Conservation (phyloP, 1,140 invertebrate genomes). For the Charaxes varanes region DNA sequence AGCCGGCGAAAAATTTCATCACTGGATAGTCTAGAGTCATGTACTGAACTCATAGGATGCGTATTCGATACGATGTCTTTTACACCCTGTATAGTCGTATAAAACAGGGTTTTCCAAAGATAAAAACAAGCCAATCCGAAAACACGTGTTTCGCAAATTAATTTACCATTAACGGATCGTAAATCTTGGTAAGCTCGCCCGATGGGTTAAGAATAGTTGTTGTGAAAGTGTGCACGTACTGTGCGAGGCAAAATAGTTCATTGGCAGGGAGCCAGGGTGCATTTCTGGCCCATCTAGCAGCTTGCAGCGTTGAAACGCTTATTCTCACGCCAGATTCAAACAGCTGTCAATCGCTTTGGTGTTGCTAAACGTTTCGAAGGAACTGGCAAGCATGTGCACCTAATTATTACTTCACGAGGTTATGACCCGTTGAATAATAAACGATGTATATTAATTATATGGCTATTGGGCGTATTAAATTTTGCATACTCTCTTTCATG, state of each 20-base stretch:
- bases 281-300: conserved; percentile 8
- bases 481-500: too few relatives aligned
- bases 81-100: too few relatives aligned
- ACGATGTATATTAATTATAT: too few relatives aligned
- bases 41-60: too few relatives aligned
- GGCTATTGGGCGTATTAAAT: too few relatives aligned
- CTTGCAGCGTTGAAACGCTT: conserved; percentile 10
- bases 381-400: conserved; percentile 10
- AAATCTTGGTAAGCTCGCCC: conserved; percentile 25
- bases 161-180: conserved; percentile 34
- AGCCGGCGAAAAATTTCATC: too few relatives aligned
- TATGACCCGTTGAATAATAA: too few relatives aligned
- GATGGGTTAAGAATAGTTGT: conserved; percentile 32
- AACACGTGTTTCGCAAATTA: conserved; percentile 33
- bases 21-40: too few relatives aligned
- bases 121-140: conserved; percentile 11
- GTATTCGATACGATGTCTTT: too few relatives aligned
- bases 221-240: conserved; percentile 20
- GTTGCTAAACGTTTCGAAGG: background rate
- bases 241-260: conserved; percentile 26
- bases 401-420: conserved; percentile 18
- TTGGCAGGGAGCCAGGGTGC: conserved; percentile 25
- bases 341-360: conserved; percentile 5
- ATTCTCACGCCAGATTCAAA: background rate
- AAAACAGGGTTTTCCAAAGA: too few relatives aligned